Evolutionary conservation across 2,797 vertebrate species (phyloP), one percentile per base, ranked within the genome.

Genomic region (Sebastes hopkinsi): DNA sequence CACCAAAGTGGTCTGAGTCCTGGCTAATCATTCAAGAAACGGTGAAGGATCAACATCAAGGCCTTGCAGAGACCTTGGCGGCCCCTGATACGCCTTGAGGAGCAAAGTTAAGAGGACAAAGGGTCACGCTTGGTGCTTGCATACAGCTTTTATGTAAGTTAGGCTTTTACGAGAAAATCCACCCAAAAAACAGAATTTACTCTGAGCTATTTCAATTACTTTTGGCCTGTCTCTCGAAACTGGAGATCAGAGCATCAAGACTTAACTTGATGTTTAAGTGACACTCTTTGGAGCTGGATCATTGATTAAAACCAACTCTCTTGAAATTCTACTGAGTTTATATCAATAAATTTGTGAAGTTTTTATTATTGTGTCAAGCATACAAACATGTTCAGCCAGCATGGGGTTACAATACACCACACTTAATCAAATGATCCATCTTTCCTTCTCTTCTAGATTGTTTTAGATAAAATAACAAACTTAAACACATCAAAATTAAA

Each of bases 11-110:
- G 27, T 38, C 22, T 5, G 12, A 54, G 14, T 50, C 8, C 13
- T 5, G 29, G 83, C 78, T 83, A 85, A 86, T 81, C 22, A 79
- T 79, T 89, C 1, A 59, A 82, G 70, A 69, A 70, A 54, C 20
- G 32, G 27, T 73, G 56, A 71, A 79, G 32, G 18, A 34, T 68
- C 61, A 65, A 38, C 32, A 20, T 70, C 14, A 46, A 80, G 56
- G 64, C 13, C 50, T 67, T 14, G 27, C 12, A 54, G 34, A 58
- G 46, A 42, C 20, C n/a, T 36, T 23, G 11, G 20, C n/a, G 10
- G 4, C 10, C 34, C 11, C 29, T 56, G 32, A 71, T 42, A 56
- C 8, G 13, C 11, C 38, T 56, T 73, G 12, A 62, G 50, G 67
- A n/a, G 34, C 27, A 76, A 73, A 81, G 65, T 23, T 67, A 73